These are phyloP conservation scores for Chondrosia reniformis DNA, from an alignment of 37 sponge, comb jelly and placozoan species.

Conservation along the genomic window DNA sequence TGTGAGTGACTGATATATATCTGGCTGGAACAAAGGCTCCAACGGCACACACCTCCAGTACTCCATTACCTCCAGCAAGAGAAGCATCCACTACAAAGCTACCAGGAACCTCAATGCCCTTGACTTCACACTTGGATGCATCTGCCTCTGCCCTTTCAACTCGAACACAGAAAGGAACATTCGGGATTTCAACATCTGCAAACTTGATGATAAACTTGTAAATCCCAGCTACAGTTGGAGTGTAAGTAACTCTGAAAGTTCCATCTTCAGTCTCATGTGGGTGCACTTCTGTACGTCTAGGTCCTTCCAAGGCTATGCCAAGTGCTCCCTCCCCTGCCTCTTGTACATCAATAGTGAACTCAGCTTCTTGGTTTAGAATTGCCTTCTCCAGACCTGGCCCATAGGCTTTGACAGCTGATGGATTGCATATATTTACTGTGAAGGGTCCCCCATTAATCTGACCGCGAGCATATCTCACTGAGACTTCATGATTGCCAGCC, in stretches of 20 bases:
- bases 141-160: slow-evolving; percentile 52
- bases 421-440: slow-evolving; percentile 59
- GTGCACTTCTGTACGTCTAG: slow-evolving; percentile 24
- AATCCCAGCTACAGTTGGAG: slow-evolving; percentile 62
- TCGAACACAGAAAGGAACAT: slow-evolving; percentile 61
- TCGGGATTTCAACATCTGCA: slow-evolving; percentile 66
- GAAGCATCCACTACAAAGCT: slow-evolving; percentile 43
- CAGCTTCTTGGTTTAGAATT: slow-evolving; percentile 42
- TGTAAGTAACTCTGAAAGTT: slow-evolving; percentile 62
- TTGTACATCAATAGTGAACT: slow-evolving; percentile 64
- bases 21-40: slow-evolving; percentile 30
- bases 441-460: slow-evolving; percentile 76
- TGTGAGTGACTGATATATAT: slow-evolving; percentile 26
- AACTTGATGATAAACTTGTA: slow-evolving; percentile 80
- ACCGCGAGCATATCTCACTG: slow-evolving; percentile 56
- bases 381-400: slow-evolving; percentile 69
- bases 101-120: slow-evolving; percentile 42
- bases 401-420: slow-evolving; percentile 52
- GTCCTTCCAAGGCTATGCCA: slow-evolving; percentile 53
- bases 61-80: slow-evolving; percentile 34
- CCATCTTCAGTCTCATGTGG: slow-evolving; percentile 55
- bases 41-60: slow-evolving; percentile 28
- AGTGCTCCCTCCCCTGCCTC: slow-evolving; percentile 86
- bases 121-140: slow-evolving; percentile 28
- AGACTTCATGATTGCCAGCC: slow-evolving; percentile 57